Evolutionary conservation across 2,113 vertebrate species (phyloP).

Genomic region (Perccottus glenii): DNA sequence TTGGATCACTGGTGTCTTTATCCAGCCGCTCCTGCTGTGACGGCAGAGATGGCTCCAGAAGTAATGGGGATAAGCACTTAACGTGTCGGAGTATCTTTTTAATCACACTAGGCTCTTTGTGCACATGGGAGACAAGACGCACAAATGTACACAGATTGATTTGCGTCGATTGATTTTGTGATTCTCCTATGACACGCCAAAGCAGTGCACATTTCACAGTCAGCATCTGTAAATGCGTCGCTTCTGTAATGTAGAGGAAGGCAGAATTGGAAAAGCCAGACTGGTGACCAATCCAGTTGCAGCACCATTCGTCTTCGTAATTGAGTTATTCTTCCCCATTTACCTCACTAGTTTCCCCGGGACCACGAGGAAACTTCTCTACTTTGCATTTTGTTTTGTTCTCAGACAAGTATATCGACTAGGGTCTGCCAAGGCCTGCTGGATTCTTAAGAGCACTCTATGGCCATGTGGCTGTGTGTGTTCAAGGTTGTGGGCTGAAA

Average conservation of each 20-base stretch:
- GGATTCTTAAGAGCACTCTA: slow-evolving; percentile 23
- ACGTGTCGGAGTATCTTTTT: slow-evolving; percentile 37
- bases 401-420: slow-evolving; percentile 30
- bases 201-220: slow-evolving; percentile 15
- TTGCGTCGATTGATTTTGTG: slow-evolving; percentile 40
- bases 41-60: slow-evolving; percentile 27
- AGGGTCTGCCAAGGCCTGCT: slow-evolving; percentile 14
- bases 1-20: slow-evolving; percentile 73
- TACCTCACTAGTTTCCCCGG: slow-evolving; percentile 27
- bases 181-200: slow-evolving; percentile 11
- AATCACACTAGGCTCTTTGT: slow-evolving; percentile 32
- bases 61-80: slow-evolving; percentile 17
- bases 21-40: slow-evolving; percentile 27
- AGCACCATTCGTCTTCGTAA: slow-evolving; percentile 57
- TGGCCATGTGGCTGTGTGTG: not conserved
- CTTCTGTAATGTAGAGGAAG: slow-evolving; percentile 3
- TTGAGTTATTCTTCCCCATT: slow-evolving; percentile 55
- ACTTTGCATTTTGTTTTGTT: slow-evolving; percentile 53
- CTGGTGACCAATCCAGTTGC: slow-evolving; percentile 4
- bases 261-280: slow-evolving; percentile 3
- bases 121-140: slow-evolving; percentile 1
- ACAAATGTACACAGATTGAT: slow-evolving; percentile 49
- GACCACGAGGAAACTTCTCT: slow-evolving; percentile 49
- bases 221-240: slow-evolving; percentile 7
- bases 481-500: slow-evolving; percentile 13